Base-by-base conservation (phyloP, 2,888 invertebrate species). In the Drosophila bunnanda region DNA sequence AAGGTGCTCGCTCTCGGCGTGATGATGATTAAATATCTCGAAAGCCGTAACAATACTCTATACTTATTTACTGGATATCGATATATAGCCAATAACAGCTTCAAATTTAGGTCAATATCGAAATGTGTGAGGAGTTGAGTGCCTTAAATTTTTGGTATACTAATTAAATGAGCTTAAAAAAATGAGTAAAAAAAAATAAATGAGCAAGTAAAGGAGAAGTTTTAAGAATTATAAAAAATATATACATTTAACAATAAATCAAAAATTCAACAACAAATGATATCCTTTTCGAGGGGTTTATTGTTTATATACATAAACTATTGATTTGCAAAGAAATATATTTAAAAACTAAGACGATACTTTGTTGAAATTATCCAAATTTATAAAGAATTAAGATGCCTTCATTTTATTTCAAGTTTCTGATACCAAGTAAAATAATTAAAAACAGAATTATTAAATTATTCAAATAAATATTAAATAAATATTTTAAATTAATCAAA, bases 1-100 rank as follows among this genome's bases (percentile, higher is more conserved):
- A 22, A 52, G 50, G 50, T 34, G 50, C 20, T 50, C 20, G 22
- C 50, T 46, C 50, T 34, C 50, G 15, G 50, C 15, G 20, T 34
- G 32, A 34, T 50, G 20, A 2, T 20, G 20, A 34, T 15, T 22
- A 34, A 34, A 50, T 34, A 50, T 34, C 50, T 50, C 2, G 6
- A 50, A 50, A 50, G 22, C 4, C 32, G 1, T 9, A 50, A 30
- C 30, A 48, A 30, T 48, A 46, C 10, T 15, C 3, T 7, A 7
- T 6, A 7, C 12, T 2, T 48, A 30, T 17, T 30, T n/a, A 10
- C n/a, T n/a, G 46, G 46, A n/a, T 30, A 30, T 30, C 12, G 1
- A 28, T 17, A 44, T 10, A 22, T 15, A 10, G 44, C 2, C n/a
- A 30, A 13, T 32, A 13, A 4, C 30, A 17, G 30, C 17, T 13